Evolutionary conservation across 2,113 vertebrate species (phyloP).

Genomic region (Scartelaos histophorus): DNA sequence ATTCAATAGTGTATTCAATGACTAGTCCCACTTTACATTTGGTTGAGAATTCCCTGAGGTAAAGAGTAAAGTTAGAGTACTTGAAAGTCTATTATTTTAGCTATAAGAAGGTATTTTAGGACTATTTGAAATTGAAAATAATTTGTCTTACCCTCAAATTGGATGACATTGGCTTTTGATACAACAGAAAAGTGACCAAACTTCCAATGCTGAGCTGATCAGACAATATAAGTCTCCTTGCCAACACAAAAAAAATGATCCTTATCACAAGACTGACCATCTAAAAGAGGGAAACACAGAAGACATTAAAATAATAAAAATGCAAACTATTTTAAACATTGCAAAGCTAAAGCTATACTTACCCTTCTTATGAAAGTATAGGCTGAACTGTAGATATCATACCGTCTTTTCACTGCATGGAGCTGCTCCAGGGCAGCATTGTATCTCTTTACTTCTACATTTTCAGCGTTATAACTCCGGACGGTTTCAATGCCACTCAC

Average conservation of each 20-base stretch:
- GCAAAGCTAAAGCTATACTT: slow-evolving; percentile 5
- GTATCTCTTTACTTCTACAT: slow-evolving; percentile 74
- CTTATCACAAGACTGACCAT: slow-evolving; percentile 66
- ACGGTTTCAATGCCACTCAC: slow-evolving; percentile 78
- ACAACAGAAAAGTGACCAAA: slow-evolving; percentile 86
- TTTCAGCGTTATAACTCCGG: slow-evolving; percentile 79
- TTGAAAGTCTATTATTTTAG: background rate
- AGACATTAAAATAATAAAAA: background rate
- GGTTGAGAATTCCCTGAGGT: too few species aligned
- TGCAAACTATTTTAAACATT: background rate
- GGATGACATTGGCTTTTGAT: slow-evolving; percentile 74
- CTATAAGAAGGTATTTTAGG: background rate
- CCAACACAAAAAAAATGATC: slow-evolving; percentile 75
- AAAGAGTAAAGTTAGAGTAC: too few species aligned
- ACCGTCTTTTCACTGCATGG: slow-evolving; percentile 56
- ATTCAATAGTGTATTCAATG: too few species aligned
- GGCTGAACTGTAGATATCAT: slow-evolving; percentile 52
- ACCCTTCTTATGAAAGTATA: slow-evolving; percentile 75
- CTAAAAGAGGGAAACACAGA: slow-evolving; percentile 53
- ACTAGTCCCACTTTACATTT: too few species aligned
- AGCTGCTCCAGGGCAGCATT: slow-evolving; percentile 64
- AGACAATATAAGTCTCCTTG: slow-evolving; percentile 72
- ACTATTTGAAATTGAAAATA: background rate
- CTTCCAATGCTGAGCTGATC: slow-evolving; percentile 74
- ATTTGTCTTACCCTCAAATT: slow-evolving; percentile 70